Conservation (phyloP, 2,888 invertebrate species). For the Ethmia dodecea region DNA sequence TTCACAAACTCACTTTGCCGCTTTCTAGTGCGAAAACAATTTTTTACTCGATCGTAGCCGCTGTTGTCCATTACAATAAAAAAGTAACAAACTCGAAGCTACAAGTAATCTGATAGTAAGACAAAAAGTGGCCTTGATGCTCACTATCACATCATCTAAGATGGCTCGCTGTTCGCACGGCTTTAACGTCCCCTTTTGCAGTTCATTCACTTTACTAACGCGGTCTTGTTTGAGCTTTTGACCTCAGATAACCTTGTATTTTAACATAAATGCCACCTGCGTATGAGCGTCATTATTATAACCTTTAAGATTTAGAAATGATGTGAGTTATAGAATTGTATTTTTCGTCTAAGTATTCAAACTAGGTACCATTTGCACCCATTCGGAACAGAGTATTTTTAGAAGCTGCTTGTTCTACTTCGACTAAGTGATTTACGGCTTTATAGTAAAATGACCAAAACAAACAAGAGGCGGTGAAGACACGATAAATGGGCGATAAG, state of each 20-base stretch:
- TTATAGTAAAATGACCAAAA: too few relatives aligned
- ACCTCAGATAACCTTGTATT: slow-evolving; percentile 22
- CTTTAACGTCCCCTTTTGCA: slow-evolving; percentile 3
- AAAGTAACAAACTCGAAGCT: too few relatives aligned
- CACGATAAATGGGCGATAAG: too few relatives aligned
- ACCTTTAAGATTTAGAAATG: not conserved
- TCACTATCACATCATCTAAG: slow-evolving; percentile 1
- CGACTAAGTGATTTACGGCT: too few relatives aligned
- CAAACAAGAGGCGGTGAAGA: too few relatives aligned
- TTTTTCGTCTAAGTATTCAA: not conserved
- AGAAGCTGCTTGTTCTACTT: not conserved
- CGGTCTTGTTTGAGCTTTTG: slow-evolving; percentile 21
- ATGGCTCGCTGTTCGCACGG: slow-evolving; percentile 22
- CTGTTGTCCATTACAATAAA: too few relatives aligned
- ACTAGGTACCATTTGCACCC: not conserved
- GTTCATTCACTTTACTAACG: slow-evolving; percentile 29
- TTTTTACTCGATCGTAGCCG: too few relatives aligned
- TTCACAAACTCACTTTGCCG: too few relatives aligned
- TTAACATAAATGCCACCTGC: not conserved
- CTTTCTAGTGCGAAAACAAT: too few relatives aligned
- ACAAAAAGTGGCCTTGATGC: not conserved
- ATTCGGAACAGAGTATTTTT: not conserved
- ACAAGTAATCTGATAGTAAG: not conserved
- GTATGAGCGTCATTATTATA: not conserved
- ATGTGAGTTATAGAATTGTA: not conserved